A percentile compares a stretch with the other conserved stretches of the same genome.
These are phyloP conservation scores for Brachyrhaphis roseni DNA, from an alignment of 2,797 vertebrate genomes.

Conservation along the genomic window DNA sequence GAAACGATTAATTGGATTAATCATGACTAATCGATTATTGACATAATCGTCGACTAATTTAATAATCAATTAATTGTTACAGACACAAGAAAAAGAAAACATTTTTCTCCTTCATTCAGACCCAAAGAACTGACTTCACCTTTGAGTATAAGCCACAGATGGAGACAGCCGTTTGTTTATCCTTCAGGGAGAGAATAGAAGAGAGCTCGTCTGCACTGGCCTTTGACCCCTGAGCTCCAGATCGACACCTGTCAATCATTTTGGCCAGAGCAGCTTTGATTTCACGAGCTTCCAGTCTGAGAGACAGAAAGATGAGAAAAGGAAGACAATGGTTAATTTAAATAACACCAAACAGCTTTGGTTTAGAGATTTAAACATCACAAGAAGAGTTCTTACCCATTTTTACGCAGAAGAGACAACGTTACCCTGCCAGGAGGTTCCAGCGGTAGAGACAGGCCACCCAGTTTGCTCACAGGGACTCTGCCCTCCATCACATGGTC, in stretches of 20 bases:
- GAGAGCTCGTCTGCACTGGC: constrained; percentile 60
- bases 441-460: constrained; percentile 83
- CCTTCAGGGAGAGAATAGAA: constrained; percentile 60
- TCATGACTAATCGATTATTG: too few species aligned
- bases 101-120: not conserved
- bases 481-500: constrained; percentile 87
- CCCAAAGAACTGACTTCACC: constrained; percentile 50
- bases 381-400: constrained; percentile 70
- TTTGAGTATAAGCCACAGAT: constrained; percentile 76
- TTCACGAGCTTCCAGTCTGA: constrained; percentile 57
- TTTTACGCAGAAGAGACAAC: constrained; percentile 72
- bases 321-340: too few species aligned
- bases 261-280: constrained; percentile 52
- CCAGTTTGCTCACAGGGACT: constrained; percentile 83
- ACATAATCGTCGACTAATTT: too few species aligned
- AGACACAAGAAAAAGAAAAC: not conserved
- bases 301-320: not conserved
- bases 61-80: too few species aligned
- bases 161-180: constrained; percentile 38
- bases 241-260: constrained; percentile 74
- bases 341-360: not conserved
- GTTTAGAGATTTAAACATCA: too few species aligned
- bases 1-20: too few species aligned
- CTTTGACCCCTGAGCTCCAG: constrained; percentile 29
- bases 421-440: constrained; percentile 83